Conservation (phyloP, 1,140 invertebrate genomes). For the Megalonaias nervosa region DNA sequence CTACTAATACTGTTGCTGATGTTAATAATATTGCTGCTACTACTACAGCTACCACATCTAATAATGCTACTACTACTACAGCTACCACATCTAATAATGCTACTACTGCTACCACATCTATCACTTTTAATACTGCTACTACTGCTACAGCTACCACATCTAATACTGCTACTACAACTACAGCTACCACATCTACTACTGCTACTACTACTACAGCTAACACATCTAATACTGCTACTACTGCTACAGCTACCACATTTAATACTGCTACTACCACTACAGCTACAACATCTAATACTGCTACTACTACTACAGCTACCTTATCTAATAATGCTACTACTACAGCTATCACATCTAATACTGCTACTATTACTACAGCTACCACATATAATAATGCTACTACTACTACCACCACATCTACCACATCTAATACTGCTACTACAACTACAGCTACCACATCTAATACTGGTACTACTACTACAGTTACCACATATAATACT, state of each 20-base stretch:
- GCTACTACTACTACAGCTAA: slow-evolving; percentile 6
- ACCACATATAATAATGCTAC: too few species aligned
- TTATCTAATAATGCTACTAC: slow-evolving; percentile 5
- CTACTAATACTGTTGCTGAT: slow-evolving; percentile 6
- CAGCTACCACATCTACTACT: slow-evolving; percentile 10
- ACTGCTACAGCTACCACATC: slow-evolving; percentile 13
- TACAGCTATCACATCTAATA: background rate
- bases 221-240: slow-evolving; percentile 18
- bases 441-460: background rate
- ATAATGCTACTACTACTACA: slow-evolving; percentile 33
- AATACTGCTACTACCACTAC: too few species aligned
- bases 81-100: slow-evolving; percentile 35
- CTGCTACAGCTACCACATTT: too few species aligned
- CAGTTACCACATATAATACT: slow-evolving; percentile 10
- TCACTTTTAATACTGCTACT: slow-evolving; percentile 13
- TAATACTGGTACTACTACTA: slow-evolving; percentile 12
- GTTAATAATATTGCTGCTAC: slow-evolving; percentile 7
- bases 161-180: slow-evolving; percentile 11
- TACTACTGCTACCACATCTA: slow-evolving; percentile 33
- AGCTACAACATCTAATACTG: too few species aligned
- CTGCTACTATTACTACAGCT: slow-evolving; percentile 25
- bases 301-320: slow-evolving; percentile 9
- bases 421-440: slow-evolving; percentile 7
- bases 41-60: slow-evolving; percentile 30
- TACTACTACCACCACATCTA: slow-evolving; percentile 25